Evolutionary conservation across 2,113 vertebrate species (phyloP), one percentile per base, ranked within the genome.

Genomic region (Lepus americanus): DNA sequence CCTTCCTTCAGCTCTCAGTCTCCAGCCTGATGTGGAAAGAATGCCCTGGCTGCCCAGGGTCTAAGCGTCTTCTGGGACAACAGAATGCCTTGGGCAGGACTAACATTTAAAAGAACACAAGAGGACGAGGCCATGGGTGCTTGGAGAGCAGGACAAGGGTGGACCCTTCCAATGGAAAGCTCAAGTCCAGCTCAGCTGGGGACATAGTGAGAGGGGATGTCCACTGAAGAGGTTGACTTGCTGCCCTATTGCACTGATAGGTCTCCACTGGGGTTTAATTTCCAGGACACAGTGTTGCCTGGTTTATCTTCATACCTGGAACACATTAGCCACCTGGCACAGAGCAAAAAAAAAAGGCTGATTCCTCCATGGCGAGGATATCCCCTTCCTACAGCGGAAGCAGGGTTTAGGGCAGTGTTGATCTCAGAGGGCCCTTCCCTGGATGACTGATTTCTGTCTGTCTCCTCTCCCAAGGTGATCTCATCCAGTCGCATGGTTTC

Each of bases 401-500:
- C 20, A 73, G 79, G 44, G 63, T 22, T 17, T 10, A 73, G 36
- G 83, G 70, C 87, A 74, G 84, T 36, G 87, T 66, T 81, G 31
- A 87, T 84, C 94, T 94, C 84, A 74, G 79, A 93, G 84, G 89
- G n/a, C 63, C 63, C 22, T 59, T 79, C 13, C 51, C 51, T 80
- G 31, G 94, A 93, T 23, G 33, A 72, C 53, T 83, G 92, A 89
- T 83, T 91, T 79, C 90, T 69, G 36, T 33, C 22, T 64, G 6
- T 73, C 27, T 92, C 49, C 81, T 78, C 87, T 96, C 77, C 84
- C 90, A 87, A 16, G 61, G 81, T 96, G 95, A 94, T 73, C 77
- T 96, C 96, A 96, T 86, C 39, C 77, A 69, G 73, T 53, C 39
- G 77, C 23, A 25, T 4, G 55, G 73, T 49, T 92, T 83, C 39